Evolutionary conservation across 2,888 invertebrate genomes (phyloP), one percentile per base, ranked within the genome.

Genomic region (Latrodectus elegans): DNA sequence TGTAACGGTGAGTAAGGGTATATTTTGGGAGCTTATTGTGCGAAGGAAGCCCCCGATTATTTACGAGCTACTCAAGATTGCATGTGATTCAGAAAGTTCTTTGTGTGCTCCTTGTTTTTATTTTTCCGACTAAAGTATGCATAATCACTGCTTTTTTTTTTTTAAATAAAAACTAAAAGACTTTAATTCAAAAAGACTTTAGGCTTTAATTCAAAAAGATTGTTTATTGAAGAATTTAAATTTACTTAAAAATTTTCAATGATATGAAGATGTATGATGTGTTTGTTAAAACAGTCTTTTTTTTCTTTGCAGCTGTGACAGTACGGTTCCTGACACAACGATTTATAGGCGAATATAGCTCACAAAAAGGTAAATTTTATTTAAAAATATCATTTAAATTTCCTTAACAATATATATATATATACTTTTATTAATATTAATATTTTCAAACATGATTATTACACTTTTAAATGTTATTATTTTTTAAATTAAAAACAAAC

Each of bases 261-360:
- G 38, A 38, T 38, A 38, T 38, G 4, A 6, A 38, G 6, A 38
- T 6, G 6, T 38, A 38, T 38, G 38, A 38, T 38, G 6, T 38
- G 3, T 38, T 38, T 38, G 4, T 60, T n/a, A 15, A 60, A 60
- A 15, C n/a, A 68, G 6, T 3, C 1, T 67, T 68, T 22, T 68
- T 22, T 83, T 72, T 72, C 52, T 67, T 88, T 79, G 4, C 71
- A 85, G 85, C 88, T 82, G 85, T 88, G 17, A 95, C 95, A 84
- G 96, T 96, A 8, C 94, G 96, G 89, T 96, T 95, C 92, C 92
- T 96, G 89, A 96, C 96, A 6, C 94, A 95, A 91, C 93, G 96
- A 91, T 96, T 94, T 92, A 96, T 96, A 89, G 96, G 96, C 89
- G 96, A 96, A 94, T 96, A 96, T 92, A 94, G 95, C 91, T 95